These are phyloP conservation scores for Drosophila rellima DNA, from an alignment of 2,888 invertebrate genomes.

Conservation along the genomic window DNA sequence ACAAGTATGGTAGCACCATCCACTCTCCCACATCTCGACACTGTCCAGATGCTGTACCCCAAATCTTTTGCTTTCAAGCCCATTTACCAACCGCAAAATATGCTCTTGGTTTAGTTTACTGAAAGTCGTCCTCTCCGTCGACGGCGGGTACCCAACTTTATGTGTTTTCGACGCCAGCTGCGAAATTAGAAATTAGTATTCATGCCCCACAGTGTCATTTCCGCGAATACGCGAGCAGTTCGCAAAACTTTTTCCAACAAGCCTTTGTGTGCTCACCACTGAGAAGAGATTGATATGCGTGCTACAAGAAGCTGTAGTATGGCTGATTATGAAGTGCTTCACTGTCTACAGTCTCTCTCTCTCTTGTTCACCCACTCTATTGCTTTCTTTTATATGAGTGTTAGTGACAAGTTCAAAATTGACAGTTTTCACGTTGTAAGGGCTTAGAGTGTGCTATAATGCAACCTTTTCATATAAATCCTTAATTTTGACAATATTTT, in stretches of 20 bases:
- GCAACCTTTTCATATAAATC: constrained; percentile 79
- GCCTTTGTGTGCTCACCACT: constrained; percentile 50
- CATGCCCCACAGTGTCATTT: constrained; percentile 84
- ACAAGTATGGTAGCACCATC: constrained; percentile 20
- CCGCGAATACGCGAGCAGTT: constrained; percentile 73
- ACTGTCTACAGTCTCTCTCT: constrained; percentile 17
- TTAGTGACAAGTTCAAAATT: constrained; percentile 66
- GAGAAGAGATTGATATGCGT: constrained; percentile 62
- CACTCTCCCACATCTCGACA: constrained; percentile 18
- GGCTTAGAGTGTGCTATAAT: constrained; percentile 65
- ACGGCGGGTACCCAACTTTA: constrained; percentile 58
- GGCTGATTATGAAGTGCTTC: constrained; percentile 69
- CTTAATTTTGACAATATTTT: constrained; percentile 84
- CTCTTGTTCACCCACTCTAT: not conserved
- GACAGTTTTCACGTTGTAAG: constrained; percentile 64
- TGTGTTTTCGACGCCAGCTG: constrained; percentile 75
- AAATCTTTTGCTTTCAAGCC: constrained; percentile 52
- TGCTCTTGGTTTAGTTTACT: constrained; percentile 70
- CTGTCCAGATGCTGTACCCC: constrained; percentile 40
- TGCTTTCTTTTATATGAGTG: constrained; percentile 2
- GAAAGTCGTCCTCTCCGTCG: constrained; percentile 38
- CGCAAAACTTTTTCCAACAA: constrained; percentile 53
- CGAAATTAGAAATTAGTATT: constrained; percentile 85
- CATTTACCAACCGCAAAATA: constrained; percentile 68
- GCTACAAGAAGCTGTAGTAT: constrained; percentile 59